phyloP scores from a whole-genome alignment of 2,888 invertebrate genomes.

The Crematogaster levior region DNA sequence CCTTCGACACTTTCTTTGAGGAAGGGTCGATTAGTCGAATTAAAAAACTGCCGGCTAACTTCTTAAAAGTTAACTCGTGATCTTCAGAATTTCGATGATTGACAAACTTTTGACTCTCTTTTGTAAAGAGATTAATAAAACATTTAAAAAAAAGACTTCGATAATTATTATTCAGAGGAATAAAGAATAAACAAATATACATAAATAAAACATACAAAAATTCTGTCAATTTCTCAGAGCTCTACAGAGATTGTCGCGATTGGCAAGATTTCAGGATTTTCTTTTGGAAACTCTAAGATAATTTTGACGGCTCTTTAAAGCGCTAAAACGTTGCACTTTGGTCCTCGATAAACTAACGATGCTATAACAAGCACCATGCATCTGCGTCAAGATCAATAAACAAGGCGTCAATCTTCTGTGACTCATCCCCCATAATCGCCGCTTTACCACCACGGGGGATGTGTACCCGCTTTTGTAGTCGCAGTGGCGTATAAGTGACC shows the following conservation, averaged over 20 bases:
- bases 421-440: slow-evolving; percentile 74
- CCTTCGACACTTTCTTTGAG: not conserved
- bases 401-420: slow-evolving; percentile 76
- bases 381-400: slow-evolving; percentile 71
- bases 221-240: not conserved
- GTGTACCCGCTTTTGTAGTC: slow-evolving; percentile 55
- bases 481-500: slow-evolving; percentile 60
- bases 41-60: not conserved
- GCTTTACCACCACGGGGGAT: slow-evolving; percentile 58
- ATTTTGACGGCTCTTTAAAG: not conserved
- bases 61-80: not conserved
- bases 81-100: not conserved
- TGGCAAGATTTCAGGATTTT: not conserved
- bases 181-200: not conserved
- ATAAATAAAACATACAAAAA: not conserved
- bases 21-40: not conserved
- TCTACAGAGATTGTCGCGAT: not conserved
- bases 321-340: not conserved
- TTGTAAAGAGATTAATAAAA: not conserved
- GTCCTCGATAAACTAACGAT: slow-evolving; percentile 19
- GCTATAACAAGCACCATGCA: slow-evolving; percentile 57
- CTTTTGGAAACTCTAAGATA: not conserved
- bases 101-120: not conserved
- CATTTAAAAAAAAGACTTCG: not conserved
- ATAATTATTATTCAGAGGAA: not conserved